Evolutionary conservation across 2,113 vertebrate species (phyloP), one percentile per base, ranked within the genome.

Genomic region (Lepus europaeus): DNA sequence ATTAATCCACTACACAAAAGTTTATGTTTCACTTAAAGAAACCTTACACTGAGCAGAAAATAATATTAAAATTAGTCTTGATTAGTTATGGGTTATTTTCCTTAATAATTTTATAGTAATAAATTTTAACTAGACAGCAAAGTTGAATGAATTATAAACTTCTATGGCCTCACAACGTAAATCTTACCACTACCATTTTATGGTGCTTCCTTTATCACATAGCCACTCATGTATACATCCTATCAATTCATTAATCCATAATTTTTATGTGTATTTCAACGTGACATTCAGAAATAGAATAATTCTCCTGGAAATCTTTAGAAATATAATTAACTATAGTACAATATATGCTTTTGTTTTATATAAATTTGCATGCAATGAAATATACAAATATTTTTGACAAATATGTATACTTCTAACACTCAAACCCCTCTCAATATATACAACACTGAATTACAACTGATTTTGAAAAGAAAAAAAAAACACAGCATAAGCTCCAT

Each of bases 1-100:
- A 95, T 87, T 87, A 90, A 69, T 53, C 86, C 17, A 87, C 88
- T 93, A 61, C 70, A 9, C 20, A 94, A 86, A 94, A 76, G 68
- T 87, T 85, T 74, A 92, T 12, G 86, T 70, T 92, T 86, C 69
- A 74, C 93, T 83, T 91, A 59, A 59, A 59, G 56, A 95, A 89
- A 51, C 3, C 72, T 95, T 53, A 31, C 10, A 51, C 63, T 64
- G 49, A 91, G n/a, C 53, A 80, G 45, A 17, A 81, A 84, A 85
- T 1, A 61, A 13, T 53, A 87, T 31, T 6, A 51, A 89, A 89
- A 83, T 77, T 68, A 73, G 20, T 83, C 16, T 68, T 72, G 33
- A 89, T 87, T 87, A 90, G 19, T 68, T 77, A 27, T 0, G 90
- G n/a, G 39, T 90, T 73, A 86, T 82, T 79, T 88, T 83, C 53